Evolutionary conservation across 1,140 invertebrate species (phyloP).

Genomic region (Akabosia matsudoensis): DNA sequence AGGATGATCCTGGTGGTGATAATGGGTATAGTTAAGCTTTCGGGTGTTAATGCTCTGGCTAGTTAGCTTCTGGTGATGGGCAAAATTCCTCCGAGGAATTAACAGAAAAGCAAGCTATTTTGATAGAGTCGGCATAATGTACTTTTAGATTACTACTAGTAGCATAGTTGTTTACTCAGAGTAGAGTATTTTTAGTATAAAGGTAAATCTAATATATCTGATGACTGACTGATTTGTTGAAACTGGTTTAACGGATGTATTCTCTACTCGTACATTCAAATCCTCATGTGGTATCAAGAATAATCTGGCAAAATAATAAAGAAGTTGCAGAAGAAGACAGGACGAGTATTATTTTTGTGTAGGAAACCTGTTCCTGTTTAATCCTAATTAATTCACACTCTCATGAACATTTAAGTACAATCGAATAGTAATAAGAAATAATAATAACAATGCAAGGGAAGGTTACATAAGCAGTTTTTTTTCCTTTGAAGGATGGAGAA

Average conservation of each 20-base stretch:
- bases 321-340: not conserved
- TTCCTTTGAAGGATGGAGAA: too few species aligned
- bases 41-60: not conserved
- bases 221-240: not conserved
- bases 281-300: not conserved
- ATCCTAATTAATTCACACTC: conserved; percentile 47
- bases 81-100: not conserved
- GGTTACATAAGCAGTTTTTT: too few species aligned
- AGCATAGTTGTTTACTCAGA: not conserved
- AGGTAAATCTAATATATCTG: not conserved
- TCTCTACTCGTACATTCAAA: too few species aligned
- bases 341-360: not conserved
- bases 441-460: not conserved
- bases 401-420: conserved; percentile 42
- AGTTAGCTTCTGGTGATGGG: not conserved
- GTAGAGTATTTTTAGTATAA: not conserved
- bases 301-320: not conserved
- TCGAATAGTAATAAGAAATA: conserved; percentile 13
- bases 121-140: too few species aligned
- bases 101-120: not conserved
- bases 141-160: conserved; percentile 8
- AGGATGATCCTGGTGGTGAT: conserved; percentile 13
- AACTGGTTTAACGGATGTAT: conserved; percentile 42
- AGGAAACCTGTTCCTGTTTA: conserved; percentile 44
- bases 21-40: not conserved